Evolutionary conservation across 2,113 vertebrate species (phyloP), one percentile per base, ranked within the genome.

Genomic region (Tricholaema leucomelas): DNA sequence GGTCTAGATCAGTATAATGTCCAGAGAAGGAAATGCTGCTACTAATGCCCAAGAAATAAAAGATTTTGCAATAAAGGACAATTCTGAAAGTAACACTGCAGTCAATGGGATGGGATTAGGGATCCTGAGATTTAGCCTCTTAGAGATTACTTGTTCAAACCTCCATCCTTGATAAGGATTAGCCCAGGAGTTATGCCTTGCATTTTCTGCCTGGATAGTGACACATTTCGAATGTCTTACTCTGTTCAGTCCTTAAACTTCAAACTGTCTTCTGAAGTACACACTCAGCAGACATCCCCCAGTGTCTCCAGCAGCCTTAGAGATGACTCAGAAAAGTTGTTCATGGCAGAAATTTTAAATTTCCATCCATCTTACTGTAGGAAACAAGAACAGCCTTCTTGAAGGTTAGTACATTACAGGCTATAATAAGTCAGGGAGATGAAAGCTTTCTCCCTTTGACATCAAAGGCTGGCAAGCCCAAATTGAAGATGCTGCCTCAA

Each of bases 121-220:
- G 42, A 81, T 61, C 35, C 23, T 27, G 15, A 85, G 5, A 66
- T 66, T 24, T 83, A 56, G 60, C 46, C 23, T 74, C 46, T 85
- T 65, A 31, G 36, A 90, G 80, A 85, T 88, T 73, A 80, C 25
- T 91, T 71, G 27, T 65, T 85, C 66, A 87, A 91, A 92, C 81
- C 33, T 48, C 36, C 13, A 42, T 25, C 21, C 48, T 54, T 52
- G 33, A 78, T 16, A 30, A 94, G 54, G 72, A 90, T 90, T 88
- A 81, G 21, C 27, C 36, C 65, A 84, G 25, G 42, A 70, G 38
- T 24, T 35, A 55, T 8, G 20, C 46, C 76, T 74, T 77, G 18
- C 35, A 44, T 64, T 75, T 91, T 83, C 58, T 9, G 5, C 10
- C 42, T 80, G 33, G 14, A 56, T 58, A 88, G 30, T 71, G 56